Evolutionary conservation across 2,113 vertebrate genomes (phyloP).

Genomic region (Lophura nycthemera): DNA sequence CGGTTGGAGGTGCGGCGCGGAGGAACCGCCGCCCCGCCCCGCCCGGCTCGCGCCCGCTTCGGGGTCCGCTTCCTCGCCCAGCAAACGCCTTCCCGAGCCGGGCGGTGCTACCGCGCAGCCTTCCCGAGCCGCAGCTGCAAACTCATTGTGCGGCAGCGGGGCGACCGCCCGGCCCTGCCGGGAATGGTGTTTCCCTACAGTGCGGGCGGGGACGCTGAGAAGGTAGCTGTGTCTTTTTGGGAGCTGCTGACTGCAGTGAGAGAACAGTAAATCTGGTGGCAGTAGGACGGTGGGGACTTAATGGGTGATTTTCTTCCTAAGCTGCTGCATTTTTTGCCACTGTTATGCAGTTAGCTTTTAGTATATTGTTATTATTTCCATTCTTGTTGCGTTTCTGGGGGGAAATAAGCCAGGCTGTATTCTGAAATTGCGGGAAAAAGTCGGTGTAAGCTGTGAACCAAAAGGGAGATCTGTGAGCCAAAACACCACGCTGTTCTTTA

Average conservation of each 20-base stretch:
- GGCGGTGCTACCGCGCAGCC: not conserved
- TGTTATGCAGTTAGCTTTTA: not conserved
- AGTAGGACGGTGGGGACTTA: not conserved
- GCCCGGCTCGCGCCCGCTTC: not conserved
- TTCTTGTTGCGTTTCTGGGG: not conserved
- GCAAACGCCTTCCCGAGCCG: not conserved
- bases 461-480: not conserved
- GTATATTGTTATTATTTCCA: not conserved
- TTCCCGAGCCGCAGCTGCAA: not conserved
- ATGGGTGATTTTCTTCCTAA: not conserved
- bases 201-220: not conserved
- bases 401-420: not conserved
- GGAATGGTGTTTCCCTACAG: not conserved
- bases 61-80: not conserved
- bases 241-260: not conserved
- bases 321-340: not conserved
- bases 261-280: not conserved
- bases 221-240: not conserved
- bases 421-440: not conserved
- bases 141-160: not conserved
- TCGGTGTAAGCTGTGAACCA: not conserved
- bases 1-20: not conserved
- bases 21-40: not conserved
- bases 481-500: not conserved
- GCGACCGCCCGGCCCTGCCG: not conserved